A percentile compares a stretch with the other conserved stretches of the same genome.
Conservation (phyloP, 2,797 vertebrate genomes). For the Lepilemur septentrionalis region DNA sequence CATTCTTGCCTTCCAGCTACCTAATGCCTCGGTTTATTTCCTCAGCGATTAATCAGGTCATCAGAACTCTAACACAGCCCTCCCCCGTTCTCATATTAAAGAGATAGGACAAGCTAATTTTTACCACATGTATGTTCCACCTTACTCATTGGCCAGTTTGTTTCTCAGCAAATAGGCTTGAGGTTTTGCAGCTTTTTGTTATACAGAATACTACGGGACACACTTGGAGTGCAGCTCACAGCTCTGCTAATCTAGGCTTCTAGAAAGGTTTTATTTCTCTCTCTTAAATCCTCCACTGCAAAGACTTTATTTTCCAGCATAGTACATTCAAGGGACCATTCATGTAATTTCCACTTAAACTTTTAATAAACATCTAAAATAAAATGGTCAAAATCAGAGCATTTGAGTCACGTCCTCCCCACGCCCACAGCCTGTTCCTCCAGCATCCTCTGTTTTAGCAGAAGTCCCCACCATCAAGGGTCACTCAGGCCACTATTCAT, state of each 20-base stretch:
- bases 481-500: not conserved
- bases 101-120: not conserved
- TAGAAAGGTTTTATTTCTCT: not conserved
- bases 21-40: slow-evolving; percentile 32
- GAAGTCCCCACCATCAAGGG: not conserved
- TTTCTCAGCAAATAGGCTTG: not conserved
- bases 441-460: rapidly evolving
- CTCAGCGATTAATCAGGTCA: slow-evolving; percentile 48
- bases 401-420: not conserved
- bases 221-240: not conserved
- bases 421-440: not conserved
- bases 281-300: not conserved
- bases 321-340: not conserved
- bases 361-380: not conserved
- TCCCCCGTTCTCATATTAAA: slow-evolving; percentile 4
- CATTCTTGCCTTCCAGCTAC: not conserved
- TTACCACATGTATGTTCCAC: not conserved
- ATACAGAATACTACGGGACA: not conserved
- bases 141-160: not conserved
- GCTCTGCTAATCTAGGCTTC: not conserved
- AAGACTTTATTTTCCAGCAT: not conserved
- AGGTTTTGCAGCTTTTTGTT: not conserved
- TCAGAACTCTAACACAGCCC: slow-evolving; percentile 8
- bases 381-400: not conserved
- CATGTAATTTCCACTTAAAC: not conserved